A percentile compares a stretch with the other conserved stretches of the same genome.
Evolutionary conservation across 2,888 invertebrate genomes (phyloP).

Genomic region (Loripinus fragilis): DNA sequence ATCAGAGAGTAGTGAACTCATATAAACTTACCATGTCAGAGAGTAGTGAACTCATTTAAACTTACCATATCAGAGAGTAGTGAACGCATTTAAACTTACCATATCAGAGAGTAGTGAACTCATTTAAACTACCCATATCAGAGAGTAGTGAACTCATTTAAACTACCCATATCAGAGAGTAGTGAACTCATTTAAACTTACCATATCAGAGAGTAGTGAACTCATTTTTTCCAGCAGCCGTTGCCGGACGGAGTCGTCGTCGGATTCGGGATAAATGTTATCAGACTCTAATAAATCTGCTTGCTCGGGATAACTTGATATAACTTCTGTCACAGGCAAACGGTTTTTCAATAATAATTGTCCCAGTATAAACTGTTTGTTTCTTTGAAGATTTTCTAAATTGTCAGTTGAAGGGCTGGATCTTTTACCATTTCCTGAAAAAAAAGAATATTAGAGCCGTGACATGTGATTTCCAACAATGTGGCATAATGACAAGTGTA

Average conservation of each 20-base stretch:
- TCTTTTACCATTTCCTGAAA: conserved; percentile 52
- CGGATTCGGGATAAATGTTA: not conserved
- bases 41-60: too few species aligned
- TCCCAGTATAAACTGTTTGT: conserved; percentile 7
- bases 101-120: too few species aligned
- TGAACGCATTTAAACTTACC: too few species aligned
- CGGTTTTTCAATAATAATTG: conserved; percentile 8
- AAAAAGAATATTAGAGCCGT: not conserved
- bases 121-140: too few species aligned
- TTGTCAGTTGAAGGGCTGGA: conserved; percentile 32
- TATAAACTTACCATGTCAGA: too few species aligned
- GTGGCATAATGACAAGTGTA: too few species aligned
- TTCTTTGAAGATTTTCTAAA: not conserved
- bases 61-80: too few species aligned
- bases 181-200: too few species aligned
- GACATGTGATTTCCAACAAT: too few species aligned
- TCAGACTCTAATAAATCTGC: not conserved
- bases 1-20: too few species aligned
- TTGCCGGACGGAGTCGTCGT: not conserved
- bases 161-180: too few species aligned
- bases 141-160: too few species aligned
- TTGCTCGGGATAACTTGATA: conserved; percentile 1
- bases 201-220: conserved; percentile 1
- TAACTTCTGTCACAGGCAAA: not conserved
- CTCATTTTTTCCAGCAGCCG: not conserved